Base-by-base conservation (phyloP, 2,113 vertebrate species). In the Strix uralensis region DNA sequence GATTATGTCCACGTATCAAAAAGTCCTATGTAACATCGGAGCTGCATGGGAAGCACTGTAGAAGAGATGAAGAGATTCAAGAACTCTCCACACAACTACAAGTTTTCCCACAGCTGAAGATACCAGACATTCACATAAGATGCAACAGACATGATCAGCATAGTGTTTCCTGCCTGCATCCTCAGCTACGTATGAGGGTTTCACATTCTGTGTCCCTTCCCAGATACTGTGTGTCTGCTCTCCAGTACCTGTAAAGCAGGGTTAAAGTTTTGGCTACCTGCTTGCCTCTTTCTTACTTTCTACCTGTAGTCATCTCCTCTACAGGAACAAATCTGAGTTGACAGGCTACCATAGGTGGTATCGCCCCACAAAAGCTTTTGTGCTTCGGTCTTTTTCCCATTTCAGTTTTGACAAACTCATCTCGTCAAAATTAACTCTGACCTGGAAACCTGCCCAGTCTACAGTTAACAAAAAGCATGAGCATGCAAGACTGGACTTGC, bases 1-100 rank as follows among this genome's bases (percentile, higher is more conserved):
- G 0, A 22, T 23, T 61, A 13, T 13, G 27, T 52, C 25, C 9
- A 11, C 4, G 0, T 34, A n/a, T 63, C n/a, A 69, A 5, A 46
- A 59, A 59, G 23, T 8, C 70, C 9, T 52, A 40, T 2, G 2
- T 1, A 40, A n/a, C 32, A 25, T 49, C 10, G 3, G 26, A 80
- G 46, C 75, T 77, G 11, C 38, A 11, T 4, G 13, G 75, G 52
- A 51, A 84, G 61, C 30, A 34, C 65, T 87, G 27, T 2, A 65
- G 38, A 59, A 55, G 22, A 72, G 13, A 63, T 22, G 1, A 40
- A 30, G 26, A 88, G 44, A 70, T 55, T 32, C 18, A 69, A 82
- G 22, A 20, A 29, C n/a, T 67, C 27, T 71, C 47, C 52, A 55
- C 25, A 15, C 2, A 5, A 49, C n/a, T 26, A 2, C 36, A 49